phyloP scores from a whole-genome alignment of 2,797 vertebrate genomes.

The Pterois miles region DNA sequence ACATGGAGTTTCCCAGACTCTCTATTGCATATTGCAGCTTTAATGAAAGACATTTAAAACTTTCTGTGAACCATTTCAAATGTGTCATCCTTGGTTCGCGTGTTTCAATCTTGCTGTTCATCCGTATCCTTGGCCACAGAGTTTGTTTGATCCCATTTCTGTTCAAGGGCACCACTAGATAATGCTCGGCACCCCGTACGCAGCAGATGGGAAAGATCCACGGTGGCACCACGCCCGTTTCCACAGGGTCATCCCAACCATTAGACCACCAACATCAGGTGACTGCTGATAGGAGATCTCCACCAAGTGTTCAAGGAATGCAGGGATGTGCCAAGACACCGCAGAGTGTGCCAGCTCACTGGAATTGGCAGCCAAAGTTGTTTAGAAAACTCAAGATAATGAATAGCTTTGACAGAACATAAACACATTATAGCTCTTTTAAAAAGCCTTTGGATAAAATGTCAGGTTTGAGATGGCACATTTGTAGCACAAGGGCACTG shows the following conservation, averaged over 20 bases:
- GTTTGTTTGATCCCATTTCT: slow-evolving; percentile 48
- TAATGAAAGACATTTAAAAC: slow-evolving; percentile 4
- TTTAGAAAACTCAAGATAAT: slow-evolving; percentile 21
- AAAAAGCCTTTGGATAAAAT: background rate
- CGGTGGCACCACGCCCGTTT: slow-evolving; percentile 74
- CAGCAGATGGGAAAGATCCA: slow-evolving; percentile 79
- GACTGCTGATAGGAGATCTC: slow-evolving; percentile 72
- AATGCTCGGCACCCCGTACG: slow-evolving; percentile 57
- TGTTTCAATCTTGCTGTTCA: slow-evolving; percentile 26
- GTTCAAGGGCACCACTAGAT: slow-evolving; percentile 75
- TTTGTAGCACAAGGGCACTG: background rate
- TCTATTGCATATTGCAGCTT: background rate
- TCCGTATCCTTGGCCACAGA: slow-evolving; percentile 15
- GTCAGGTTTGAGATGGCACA: background rate
- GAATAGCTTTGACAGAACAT: background rate
- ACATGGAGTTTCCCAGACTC: background rate
- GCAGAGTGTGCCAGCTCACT: slow-evolving; percentile 22
- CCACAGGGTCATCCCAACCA: slow-evolving; percentile 78
- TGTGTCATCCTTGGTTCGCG: slow-evolving; percentile 1
- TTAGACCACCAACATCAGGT: slow-evolving; percentile 78
- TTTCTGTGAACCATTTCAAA: slow-evolving; percentile 11
- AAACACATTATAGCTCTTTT: background rate
- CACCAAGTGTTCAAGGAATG: slow-evolving; percentile 65
- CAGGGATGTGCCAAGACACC: slow-evolving; percentile 52
- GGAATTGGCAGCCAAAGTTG: slow-evolving; percentile 32